Conservation (phyloP, 1,140 invertebrate species). For the Tetraneura akinire region DNA sequence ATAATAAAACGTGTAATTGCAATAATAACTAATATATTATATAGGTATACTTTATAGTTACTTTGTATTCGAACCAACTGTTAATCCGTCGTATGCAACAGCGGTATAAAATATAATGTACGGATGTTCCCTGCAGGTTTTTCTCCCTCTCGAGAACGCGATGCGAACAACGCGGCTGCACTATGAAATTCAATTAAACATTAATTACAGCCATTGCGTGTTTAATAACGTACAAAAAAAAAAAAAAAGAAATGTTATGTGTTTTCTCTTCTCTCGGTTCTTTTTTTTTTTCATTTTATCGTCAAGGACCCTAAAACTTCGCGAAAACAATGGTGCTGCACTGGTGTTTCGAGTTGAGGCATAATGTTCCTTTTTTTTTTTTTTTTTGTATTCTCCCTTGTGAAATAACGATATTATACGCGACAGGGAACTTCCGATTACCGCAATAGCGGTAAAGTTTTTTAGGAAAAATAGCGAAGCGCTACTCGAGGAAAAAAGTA, state of each 20-base stretch:
- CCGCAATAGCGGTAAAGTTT: slow-evolving; percentile 35
- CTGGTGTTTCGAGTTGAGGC: slow-evolving; percentile 30
- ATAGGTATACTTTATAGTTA: too few relatives aligned
- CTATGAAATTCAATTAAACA: slow-evolving; percentile 40
- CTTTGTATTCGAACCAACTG: background rate
- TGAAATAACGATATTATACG: slow-evolving; percentile 44
- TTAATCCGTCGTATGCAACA: background rate
- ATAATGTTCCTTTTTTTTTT: slow-evolving; percentile 16
- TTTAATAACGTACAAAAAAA: slow-evolving; percentile 46
- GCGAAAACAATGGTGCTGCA: slow-evolving; percentile 40
- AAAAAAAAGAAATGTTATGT: slow-evolving; percentile 12
- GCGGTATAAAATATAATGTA: background rate
- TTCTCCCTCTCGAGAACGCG: background rate
- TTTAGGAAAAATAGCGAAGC: slow-evolving; percentile 12
- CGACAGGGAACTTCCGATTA: slow-evolving; percentile 41
- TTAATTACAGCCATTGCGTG: slow-evolving; percentile 23
- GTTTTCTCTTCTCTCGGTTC: too few relatives aligned
- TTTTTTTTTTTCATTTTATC: slow-evolving; percentile 4
- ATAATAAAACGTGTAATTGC: background rate
- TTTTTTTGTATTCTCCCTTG: slow-evolving; percentile 25
- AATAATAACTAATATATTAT: too few relatives aligned
- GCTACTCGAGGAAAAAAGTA: background rate
- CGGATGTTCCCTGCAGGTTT: background rate
- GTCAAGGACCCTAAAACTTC: slow-evolving; percentile 18
- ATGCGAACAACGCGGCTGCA: background rate